Evolutionary conservation across 2,797 vertebrate species (phyloP).

Genomic region (Babyrousa celebensis): DNA sequence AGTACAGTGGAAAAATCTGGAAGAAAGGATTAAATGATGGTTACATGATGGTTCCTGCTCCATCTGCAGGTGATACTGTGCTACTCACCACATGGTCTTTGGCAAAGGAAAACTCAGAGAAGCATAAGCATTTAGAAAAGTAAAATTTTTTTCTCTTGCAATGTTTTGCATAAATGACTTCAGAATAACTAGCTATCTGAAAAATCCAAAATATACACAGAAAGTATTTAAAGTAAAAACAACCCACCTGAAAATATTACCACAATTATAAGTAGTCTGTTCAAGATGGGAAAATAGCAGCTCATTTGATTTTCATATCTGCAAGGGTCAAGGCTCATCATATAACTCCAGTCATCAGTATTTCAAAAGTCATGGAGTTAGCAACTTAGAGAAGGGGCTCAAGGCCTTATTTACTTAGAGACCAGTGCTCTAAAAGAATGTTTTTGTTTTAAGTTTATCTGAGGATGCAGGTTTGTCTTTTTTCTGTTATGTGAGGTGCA

Average conservation of each 20-base stretch:
- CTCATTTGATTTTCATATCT: neutral
- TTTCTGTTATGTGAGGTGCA: neutral
- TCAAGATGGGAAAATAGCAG: neutral
- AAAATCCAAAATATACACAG: neutral
- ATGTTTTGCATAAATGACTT: conserved; percentile 17
- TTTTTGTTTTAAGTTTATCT: neutral
- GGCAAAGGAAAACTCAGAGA: neutral
- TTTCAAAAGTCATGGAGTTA: neutral
- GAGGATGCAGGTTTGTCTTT: neutral
- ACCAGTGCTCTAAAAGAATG: neutral
- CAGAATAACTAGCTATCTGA: neutral
- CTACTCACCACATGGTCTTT: neutral
- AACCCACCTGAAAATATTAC: neutral
- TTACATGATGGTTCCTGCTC: neutral
- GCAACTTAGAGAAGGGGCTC: neutral
- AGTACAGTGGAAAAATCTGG: neutral
- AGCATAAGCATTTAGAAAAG: neutral
- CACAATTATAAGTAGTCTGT: neutral
- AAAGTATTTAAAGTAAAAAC: neutral
- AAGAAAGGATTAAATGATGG: neutral
- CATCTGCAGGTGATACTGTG: neutral
- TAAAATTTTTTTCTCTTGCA: neutral
- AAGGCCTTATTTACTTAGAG: neutral
- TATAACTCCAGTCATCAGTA: neutral
- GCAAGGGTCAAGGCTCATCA: neutral